A percentile compares a stretch with the other conserved stretches of the same genome.
phyloP scores from a whole-genome alignment of 2,888 invertebrate genomes.

The Stictocephala bisonia region DNA sequence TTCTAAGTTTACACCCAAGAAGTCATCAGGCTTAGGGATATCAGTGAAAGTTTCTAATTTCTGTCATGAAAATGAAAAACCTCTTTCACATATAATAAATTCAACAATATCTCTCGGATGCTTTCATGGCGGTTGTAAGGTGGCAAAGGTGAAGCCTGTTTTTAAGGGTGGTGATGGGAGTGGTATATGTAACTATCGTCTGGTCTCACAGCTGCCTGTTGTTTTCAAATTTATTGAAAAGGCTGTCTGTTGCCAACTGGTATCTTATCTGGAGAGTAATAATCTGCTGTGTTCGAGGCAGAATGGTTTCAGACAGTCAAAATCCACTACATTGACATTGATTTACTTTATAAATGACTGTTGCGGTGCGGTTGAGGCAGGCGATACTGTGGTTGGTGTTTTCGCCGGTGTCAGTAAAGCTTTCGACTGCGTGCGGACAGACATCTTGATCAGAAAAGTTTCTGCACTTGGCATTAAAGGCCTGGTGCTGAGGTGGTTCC shows the following conservation, averaged over 20 bases:
- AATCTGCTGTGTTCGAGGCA: neutral
- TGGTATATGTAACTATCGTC: conserved; percentile 8
- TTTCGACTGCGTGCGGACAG: neutral
- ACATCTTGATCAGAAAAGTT: neutral
- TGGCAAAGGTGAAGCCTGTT: conserved; percentile 2
- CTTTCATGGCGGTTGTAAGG: neutral
- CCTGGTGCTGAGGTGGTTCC: neutral
- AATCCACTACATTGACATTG: neutral
- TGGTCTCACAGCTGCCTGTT: conserved; percentile 7
- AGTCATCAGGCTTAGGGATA: neutral
- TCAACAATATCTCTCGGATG: neutral
- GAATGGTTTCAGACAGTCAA: neutral
- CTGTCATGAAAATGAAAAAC: neutral
- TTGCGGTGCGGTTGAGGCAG: neutral
- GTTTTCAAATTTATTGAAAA: conserved; percentile 6
- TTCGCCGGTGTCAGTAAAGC: neutral
- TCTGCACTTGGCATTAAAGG: neutral
- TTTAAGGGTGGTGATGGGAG: neutral
- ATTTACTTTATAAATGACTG: neutral
- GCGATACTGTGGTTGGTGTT: neutral
- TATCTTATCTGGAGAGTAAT: neutral
- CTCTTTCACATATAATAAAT: neutral
- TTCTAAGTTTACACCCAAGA: neutral
- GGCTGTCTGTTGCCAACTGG: conserved; percentile 6
- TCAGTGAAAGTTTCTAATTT: neutral